Conservation (phyloP, 2,113 vertebrate species). For the Asarcornis scutulata region DNA sequence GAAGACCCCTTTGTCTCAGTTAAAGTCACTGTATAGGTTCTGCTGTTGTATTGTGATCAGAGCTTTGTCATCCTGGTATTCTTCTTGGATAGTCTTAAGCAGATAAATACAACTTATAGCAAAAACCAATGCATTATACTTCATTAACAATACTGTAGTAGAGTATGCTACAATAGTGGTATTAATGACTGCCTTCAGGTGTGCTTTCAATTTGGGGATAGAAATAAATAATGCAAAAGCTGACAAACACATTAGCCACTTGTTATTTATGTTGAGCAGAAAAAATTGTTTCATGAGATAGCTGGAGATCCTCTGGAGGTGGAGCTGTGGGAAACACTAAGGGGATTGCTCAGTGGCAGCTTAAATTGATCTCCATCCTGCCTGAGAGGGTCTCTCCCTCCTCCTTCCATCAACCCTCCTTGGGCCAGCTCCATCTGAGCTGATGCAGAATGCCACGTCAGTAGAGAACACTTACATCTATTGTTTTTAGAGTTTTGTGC, state of each 20-base stretch:
- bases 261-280: not conserved
- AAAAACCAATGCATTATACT: not conserved
- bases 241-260: not conserved
- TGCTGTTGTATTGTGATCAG: not conserved
- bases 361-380: not conserved
- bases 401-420: not conserved
- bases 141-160: not conserved
- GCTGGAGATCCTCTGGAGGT: not conserved
- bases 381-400: not conserved
- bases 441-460: not conserved
- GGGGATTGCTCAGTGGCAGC: not conserved
- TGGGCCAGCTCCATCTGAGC: not conserved
- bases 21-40: not conserved
- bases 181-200: not conserved
- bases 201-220: not conserved
- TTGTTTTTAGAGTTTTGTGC: not conserved
- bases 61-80: not conserved
- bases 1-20: not conserved
- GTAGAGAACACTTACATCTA: not conserved
- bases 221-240: not conserved
- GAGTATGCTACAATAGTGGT: not conserved
- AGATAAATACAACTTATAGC: not conserved
- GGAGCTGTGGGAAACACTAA: not conserved
- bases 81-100: not conserved
- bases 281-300: not conserved